Evolutionary conservation across 2,888 invertebrate genomes (phyloP), one percentile per base, ranked within the genome.

Genomic region (Byasa hedistus): DNA sequence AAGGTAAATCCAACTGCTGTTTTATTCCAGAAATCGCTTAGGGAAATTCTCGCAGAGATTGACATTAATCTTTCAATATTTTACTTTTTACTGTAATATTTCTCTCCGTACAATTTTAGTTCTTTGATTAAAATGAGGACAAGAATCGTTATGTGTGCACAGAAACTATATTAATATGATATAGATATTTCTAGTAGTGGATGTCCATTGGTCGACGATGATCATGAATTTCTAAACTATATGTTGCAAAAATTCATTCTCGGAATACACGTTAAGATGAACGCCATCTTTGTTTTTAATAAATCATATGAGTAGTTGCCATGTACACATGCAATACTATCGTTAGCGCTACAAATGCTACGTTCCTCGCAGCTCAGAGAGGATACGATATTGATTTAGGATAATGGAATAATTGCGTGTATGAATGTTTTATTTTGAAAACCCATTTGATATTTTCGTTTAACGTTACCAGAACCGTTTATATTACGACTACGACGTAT

Each of bases 341-440:
- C 52, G 19, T 52, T 52, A 52, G 52, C n/a, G 8, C 10, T 19
- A 52, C 19, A 21, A 52, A 52, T 52, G 52, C 52, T 52, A 52
- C 56, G 24, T 27, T 56, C 2, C 24, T 8, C 19, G 44, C 10
- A 19, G 24, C 24, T 23, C 23, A 36, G 24, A 44, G 55, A 62
- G 55, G n/a, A 62, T 55, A 56, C 44, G 24, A 39, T 62, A 62
- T 62, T 44, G 61, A 24, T 62, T 55, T 55, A 55, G 23, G 56
- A 62, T 55, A 62, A 62, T 62, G 61, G 61, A 44, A 24, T 55
- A 55, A 62, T 55, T 55, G 61, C 55, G 61, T 61, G 61, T 23
- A 21, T n/a, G 52, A 44, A 44, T 44, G 17, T 44, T 44, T 44
- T 19, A 15, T 44, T 44, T 44, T 44, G 44, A 19, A 44, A 44